Evolutionary conservation across 2,113 vertebrate species (phyloP), one percentile per base, ranked within the genome.

Genomic region (Echinops telfairi): DNA sequence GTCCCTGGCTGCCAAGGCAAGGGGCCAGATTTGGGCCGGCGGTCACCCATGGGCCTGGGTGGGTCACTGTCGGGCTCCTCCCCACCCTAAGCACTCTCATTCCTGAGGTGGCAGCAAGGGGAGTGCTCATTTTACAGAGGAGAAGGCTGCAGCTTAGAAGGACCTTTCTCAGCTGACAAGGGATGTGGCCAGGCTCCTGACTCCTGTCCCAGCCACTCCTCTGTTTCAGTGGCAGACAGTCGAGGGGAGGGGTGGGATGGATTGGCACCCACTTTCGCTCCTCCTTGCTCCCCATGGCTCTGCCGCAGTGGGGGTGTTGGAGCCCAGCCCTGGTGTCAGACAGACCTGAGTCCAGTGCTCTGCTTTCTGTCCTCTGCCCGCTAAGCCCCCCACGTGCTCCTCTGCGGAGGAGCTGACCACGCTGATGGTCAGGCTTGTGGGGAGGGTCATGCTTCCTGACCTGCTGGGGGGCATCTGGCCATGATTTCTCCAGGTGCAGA

Each of bases 401-500:
- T 57, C 78, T 33, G 2, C 38, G 27, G 75, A 64, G 36, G 5
- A 33, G 36, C 11, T 7, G 66, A 43, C 31, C 10, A 10, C 20
- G 40, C 58, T 43, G 11, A 1, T 33, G 33, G 75, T 33, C 29
- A 7, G 66, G 23, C 29, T 80, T 90, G 29, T 76, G 23, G 23
- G 10, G 43, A 89, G 76, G n/a, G 11, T 64, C 76, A n/a, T 10
- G 70, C 12, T 53, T 57, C 29, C 47, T 25, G 60, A 68, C 36
- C 36, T 0, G 0, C 70, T 9, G 83, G 38, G 23, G 80, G n/a
- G 23, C 29, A 8, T 43, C 85, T 17, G 0, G 3, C 33, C 6
- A 15, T 38, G 20, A 2, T 75, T 43, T 36, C n/a, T 77, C 29
- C 2, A 12, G 33, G 36, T 38, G 2, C 57, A 58, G 27, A 10